Evolutionary conservation across 1,140 invertebrate species (phyloP).

Genomic region (Chironomus striatipennis): DNA sequence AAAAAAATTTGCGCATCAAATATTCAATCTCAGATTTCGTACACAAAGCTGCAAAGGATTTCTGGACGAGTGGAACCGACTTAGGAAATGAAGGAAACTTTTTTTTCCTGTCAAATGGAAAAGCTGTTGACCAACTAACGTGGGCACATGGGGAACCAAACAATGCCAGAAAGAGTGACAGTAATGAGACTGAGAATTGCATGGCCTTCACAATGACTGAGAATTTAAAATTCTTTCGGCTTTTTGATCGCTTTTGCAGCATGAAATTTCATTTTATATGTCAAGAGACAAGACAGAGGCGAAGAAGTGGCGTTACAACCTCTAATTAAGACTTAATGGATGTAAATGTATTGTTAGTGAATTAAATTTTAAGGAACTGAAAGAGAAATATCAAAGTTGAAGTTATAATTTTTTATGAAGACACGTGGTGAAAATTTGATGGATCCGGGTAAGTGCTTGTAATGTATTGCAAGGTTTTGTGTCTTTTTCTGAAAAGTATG

Average conservation of each 20-base stretch:
- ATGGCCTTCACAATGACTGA: background rate
- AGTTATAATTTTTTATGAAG: background rate
- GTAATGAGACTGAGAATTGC: constrained; percentile 14
- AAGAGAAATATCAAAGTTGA: background rate
- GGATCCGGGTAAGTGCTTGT: too few relatives aligned
- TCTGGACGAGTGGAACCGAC: constrained; percentile 6
- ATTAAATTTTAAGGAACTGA: background rate
- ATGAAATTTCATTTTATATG: background rate
- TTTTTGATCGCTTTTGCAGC: background rate
- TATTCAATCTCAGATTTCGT: background rate
- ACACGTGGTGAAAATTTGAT: background rate
- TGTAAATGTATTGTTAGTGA: background rate
- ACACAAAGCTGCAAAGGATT: background rate
- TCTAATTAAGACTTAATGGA: background rate
- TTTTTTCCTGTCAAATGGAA: constrained; percentile 6
- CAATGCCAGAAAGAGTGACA: background rate
- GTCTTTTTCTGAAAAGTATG: too few relatives aligned
- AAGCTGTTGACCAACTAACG: background rate
- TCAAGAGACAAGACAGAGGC: background rate
- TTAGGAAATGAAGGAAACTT: constrained; percentile 5
- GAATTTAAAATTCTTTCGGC: background rate
- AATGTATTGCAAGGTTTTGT: too few relatives aligned
- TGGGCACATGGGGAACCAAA: background rate
- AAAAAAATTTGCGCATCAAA: background rate
- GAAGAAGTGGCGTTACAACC: background rate